Evolutionary conservation across 2,797 vertebrate genomes (phyloP).

Genomic region (Lepus oiostolus): DNA sequence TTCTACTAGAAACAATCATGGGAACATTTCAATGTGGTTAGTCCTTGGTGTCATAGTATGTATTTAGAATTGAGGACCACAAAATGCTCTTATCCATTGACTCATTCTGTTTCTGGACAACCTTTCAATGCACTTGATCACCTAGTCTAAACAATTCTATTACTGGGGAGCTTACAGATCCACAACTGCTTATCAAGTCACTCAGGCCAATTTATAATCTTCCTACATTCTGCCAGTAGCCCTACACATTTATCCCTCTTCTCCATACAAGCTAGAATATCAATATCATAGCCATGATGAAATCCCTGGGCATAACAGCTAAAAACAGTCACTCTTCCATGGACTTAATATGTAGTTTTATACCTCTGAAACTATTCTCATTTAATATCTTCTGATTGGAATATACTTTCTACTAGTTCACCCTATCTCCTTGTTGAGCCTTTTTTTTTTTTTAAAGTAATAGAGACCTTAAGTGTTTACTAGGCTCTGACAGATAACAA

Average conservation of each 20-base stretch:
- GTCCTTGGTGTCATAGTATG: no score
- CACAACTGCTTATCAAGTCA: neutral
- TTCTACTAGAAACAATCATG: neutral
- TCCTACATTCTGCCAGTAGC: neutral
- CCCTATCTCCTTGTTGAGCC: neutral
- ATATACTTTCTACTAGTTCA: neutral
- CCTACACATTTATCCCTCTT: neutral
- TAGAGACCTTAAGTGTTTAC: neutral
- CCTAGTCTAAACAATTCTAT: neutral
- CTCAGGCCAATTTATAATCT: neutral
- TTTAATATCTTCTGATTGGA: constrained; percentile 9
- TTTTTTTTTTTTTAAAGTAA: neutral
- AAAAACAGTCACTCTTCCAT: neutral
- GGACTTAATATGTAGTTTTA: neutral
- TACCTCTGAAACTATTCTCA: neutral
- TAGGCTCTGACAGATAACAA: neutral
- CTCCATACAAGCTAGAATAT: neutral
- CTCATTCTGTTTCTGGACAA: neutral
- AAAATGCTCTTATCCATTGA: neutral
- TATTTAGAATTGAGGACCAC: neutral
- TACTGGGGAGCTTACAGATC: neutral
- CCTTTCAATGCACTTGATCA: neutral
- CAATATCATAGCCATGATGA: neutral
- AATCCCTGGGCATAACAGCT: neutral
- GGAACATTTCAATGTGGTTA: neutral